phyloP scores from a whole-genome alignment of 1,140 invertebrate genomes.

The Alviniconcha marisindica region DNA sequence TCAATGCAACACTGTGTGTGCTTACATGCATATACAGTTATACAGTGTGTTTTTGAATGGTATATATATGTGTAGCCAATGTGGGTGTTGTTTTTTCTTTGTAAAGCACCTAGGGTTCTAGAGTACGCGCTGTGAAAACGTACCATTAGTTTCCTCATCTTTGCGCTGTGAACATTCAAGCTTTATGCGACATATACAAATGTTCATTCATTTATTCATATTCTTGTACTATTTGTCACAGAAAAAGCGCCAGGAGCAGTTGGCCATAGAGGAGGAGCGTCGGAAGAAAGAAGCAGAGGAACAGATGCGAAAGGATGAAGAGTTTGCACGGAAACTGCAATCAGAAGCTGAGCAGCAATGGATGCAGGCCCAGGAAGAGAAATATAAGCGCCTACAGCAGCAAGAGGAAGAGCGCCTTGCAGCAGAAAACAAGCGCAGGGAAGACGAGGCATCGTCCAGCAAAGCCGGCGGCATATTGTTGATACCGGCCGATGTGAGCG shows the following conservation, averaged over 20 bases:
- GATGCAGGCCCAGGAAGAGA: slow-evolving; percentile 48
- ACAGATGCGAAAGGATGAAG: slow-evolving; percentile 75
- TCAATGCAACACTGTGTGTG: too few species aligned
- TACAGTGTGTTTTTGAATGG: too few species aligned
- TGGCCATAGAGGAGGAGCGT: slow-evolving; percentile 61
- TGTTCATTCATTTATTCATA: not conserved
- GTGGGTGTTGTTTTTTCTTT: too few species aligned
- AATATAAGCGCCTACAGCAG: slow-evolving; percentile 34
- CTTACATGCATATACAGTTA: too few species aligned
- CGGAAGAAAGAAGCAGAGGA: slow-evolving; percentile 54
- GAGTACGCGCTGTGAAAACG: too few species aligned
- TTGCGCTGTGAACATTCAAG: too few species aligned
- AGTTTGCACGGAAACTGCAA: slow-evolving; percentile 53
- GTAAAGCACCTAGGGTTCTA: too few species aligned
- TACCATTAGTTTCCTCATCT: too few species aligned
- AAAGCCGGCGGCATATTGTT: not conserved
- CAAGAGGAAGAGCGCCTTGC: slow-evolving; percentile 28
- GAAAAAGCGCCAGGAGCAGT: slow-evolving; percentile 50
- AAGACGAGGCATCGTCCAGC: slow-evolving; percentile 16
- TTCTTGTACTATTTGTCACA: slow-evolving; percentile 14
- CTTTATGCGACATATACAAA: too few species aligned
- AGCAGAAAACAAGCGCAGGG: slow-evolving; percentile 31
- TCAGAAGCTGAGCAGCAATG: slow-evolving; percentile 50
- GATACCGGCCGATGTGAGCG: slow-evolving; percentile 8
- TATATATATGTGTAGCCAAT: too few species aligned